phyloP scores from a whole-genome alignment of 1,140 invertebrate species.

The Sinella curviseta region DNA sequence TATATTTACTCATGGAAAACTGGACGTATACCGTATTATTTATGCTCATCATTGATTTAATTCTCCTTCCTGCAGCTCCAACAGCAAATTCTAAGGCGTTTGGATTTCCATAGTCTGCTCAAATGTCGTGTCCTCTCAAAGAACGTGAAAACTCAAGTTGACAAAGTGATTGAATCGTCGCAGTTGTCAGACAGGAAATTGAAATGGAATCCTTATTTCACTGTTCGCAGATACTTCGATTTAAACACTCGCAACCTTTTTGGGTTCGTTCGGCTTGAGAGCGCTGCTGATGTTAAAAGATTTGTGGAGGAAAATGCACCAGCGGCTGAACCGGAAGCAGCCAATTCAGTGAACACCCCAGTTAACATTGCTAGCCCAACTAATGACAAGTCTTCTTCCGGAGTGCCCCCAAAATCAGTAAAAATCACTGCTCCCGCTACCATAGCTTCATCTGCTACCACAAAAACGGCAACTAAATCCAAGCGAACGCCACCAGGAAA shows the following conservation, averaged over 20 bases:
- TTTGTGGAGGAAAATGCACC: not conserved
- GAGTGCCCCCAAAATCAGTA: no score
- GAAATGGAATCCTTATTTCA: not conserved
- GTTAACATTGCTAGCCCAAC: not conserved
- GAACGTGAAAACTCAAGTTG: not conserved
- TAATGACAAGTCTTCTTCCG: not conserved
- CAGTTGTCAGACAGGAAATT: not conserved
- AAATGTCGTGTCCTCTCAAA: not conserved
- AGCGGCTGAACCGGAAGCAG: not conserved
- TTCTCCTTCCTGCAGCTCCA: not conserved
- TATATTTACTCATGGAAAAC: not conserved
- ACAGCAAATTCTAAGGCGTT: not conserved
- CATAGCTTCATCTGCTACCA: no score
- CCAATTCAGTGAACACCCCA: not conserved
- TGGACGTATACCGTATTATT: not conserved
- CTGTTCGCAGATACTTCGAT: not conserved
- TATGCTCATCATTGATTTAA: no score
- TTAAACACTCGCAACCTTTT: not conserved
- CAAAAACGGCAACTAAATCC: no score
- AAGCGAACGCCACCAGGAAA: no score
- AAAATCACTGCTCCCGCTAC: no score
- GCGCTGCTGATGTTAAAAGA: not conserved
- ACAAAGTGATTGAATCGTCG: not conserved
- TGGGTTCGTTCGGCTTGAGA: not conserved
- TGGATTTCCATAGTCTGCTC: not conserved